Percentiles rank a stretch among this genome's conserved stretches.
phyloP scores from a whole-genome alignment of 1,140 invertebrate genomes.

The Linepithema humile region DNA sequence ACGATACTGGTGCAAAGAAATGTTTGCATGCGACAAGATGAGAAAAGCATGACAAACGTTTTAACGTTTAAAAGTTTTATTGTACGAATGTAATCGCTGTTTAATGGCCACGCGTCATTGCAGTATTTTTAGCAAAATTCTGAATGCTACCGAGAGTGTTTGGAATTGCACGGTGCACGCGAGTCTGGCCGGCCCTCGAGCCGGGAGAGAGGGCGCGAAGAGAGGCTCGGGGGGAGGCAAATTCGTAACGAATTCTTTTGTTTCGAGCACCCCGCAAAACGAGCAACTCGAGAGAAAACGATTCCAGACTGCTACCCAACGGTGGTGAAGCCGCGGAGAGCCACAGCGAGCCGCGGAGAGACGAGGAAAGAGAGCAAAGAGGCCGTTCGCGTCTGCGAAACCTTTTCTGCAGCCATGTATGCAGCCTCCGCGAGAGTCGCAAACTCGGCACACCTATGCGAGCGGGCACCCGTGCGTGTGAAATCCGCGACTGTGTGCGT shows the following conservation, averaged over 20 bases:
- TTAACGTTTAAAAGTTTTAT: too few relatives aligned
- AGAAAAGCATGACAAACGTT: too few relatives aligned
- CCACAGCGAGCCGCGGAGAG: constrained; percentile 48
- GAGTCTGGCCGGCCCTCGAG: constrained; percentile 24
- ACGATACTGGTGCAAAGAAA: too few relatives aligned
- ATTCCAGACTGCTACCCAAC: constrained; percentile 74
- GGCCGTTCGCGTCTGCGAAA: constrained; percentile 68
- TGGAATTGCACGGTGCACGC: constrained; percentile 34
- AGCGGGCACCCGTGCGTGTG: background rate
- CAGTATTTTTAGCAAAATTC: background rate
- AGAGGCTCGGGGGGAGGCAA: constrained; percentile 70
- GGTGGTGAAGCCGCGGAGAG: constrained; percentile 54
- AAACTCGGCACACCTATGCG: constrained; percentile 50
- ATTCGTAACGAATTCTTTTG: constrained; percentile 83
- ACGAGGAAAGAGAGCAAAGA: constrained; percentile 62
- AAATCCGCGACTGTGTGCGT: constrained; percentile 15
- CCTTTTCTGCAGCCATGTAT: constrained; percentile 75
- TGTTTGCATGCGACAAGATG: too few relatives aligned
- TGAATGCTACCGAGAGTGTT: constrained; percentile 1
- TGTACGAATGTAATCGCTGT: too few relatives aligned
- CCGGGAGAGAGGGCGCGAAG: constrained; percentile 23
- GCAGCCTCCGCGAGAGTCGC: constrained; percentile 64
- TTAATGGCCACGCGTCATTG: too few relatives aligned
- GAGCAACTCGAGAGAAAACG: constrained; percentile 78
- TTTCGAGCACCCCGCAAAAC: constrained; percentile 81